phyloP scores from a whole-genome alignment of 2,888 invertebrate genomes.

The Stegophylla sp. region DNA sequence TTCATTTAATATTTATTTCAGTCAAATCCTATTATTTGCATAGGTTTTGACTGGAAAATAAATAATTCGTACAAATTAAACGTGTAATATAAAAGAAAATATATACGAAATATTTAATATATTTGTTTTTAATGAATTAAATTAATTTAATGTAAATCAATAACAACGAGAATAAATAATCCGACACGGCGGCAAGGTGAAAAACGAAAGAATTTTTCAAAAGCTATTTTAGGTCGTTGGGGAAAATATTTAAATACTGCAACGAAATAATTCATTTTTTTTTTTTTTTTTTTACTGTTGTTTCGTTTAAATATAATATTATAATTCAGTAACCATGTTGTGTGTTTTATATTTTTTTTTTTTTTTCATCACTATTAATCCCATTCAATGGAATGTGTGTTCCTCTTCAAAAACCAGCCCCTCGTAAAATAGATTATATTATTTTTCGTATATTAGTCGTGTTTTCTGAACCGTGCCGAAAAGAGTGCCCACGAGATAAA shows the following conservation, averaged over 20 bases:
- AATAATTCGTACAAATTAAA: too few species aligned
- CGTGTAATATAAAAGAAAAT: too few species aligned
- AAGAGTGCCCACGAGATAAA: slow-evolving; percentile 17
- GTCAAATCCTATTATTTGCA: too few species aligned
- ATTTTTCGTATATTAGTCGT: slow-evolving; percentile 30
- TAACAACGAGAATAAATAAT: not conserved
- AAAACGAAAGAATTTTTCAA: not conserved
- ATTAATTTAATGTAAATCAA: slow-evolving; percentile 1
- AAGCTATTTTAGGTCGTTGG: not conserved
- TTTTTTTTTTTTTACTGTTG: slow-evolving; percentile 5
- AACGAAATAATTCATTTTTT: slow-evolving; percentile 33
- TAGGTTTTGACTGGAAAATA: too few species aligned
- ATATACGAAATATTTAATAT: too few species aligned
- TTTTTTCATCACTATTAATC: slow-evolving; percentile 49
- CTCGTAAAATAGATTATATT: slow-evolving; percentile 23
- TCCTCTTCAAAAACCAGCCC: slow-evolving; percentile 28
- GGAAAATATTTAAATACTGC: slow-evolving; percentile 9
- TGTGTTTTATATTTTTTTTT: too few species aligned
- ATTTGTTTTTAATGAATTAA: not conserved
- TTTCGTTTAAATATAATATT: slow-evolving; percentile 35
- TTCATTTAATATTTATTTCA: too few species aligned
- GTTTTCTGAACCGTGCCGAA: not conserved
- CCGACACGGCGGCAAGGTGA: not conserved
- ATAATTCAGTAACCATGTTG: slow-evolving; percentile 31
- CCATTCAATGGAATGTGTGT: slow-evolving; percentile 32